phyloP scores from a whole-genome alignment of 2,113 vertebrate species.

The Podarcis raffonei region DNA sequence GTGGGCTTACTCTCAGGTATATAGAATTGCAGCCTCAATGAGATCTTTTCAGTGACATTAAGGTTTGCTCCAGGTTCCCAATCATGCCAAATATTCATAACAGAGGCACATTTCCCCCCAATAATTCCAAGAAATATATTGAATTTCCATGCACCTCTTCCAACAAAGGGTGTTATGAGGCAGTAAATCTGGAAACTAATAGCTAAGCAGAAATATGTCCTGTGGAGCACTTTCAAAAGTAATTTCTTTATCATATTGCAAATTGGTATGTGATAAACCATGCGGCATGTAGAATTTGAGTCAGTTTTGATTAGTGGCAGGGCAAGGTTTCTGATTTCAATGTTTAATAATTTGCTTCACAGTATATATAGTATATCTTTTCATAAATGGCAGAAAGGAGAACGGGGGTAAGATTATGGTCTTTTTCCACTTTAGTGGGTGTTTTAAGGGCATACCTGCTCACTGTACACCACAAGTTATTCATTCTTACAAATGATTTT shows the following conservation, averaged over 20 bases:
- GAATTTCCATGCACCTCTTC: neutral
- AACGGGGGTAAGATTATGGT: neutral
- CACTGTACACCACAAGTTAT: neutral
- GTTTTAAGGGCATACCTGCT: neutral
- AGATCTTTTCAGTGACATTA: neutral
- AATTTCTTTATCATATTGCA: conserved; percentile 16
- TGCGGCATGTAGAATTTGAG: neutral
- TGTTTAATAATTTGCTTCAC: conserved; percentile 1
- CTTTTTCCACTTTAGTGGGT: neutral
- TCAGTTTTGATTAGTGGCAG: neutral
- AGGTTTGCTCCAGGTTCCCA: neutral
- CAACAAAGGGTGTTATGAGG: neutral
- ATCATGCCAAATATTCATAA: neutral
- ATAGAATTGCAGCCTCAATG: neutral
- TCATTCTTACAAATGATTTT: neutral
- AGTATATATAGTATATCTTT: neutral
- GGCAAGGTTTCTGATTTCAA: conserved; percentile 10
- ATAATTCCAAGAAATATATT: conserved; percentile 12
- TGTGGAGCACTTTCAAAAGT: conserved; percentile 19
- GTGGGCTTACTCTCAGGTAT: no score
- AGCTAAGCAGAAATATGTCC: conserved; percentile 9
- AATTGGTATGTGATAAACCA: conserved; percentile 14
- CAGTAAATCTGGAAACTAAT: conserved; percentile 13
- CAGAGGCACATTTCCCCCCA: no score
- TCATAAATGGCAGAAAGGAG: neutral